phyloP scores from a whole-genome alignment of 2,888 invertebrate genomes.

The Mythimna loreyi region DNA sequence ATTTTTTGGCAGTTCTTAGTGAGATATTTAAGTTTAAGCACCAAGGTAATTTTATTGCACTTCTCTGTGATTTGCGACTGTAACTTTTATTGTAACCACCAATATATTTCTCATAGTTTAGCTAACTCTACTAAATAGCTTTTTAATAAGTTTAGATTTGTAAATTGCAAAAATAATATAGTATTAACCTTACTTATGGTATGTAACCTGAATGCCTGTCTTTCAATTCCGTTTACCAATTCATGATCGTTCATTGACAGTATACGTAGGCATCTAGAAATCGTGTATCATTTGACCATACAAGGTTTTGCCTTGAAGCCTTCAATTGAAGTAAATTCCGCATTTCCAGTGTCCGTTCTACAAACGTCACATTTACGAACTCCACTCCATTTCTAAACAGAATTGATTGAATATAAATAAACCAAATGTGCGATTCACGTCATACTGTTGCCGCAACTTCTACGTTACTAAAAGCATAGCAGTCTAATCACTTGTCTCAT shows the following conservation, averaged over 20 bases:
- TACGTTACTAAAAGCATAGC: slow-evolving; percentile 73
- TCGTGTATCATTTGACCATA: background rate
- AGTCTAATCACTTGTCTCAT: slow-evolving; percentile 84
- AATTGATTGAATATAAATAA: slow-evolving; percentile 64
- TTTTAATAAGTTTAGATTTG: too few species aligned
- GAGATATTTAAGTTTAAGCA: too few species aligned
- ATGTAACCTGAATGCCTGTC: too few species aligned
- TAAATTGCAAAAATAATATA: too few species aligned
- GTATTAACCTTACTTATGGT: too few species aligned
- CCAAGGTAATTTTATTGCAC: too few species aligned
- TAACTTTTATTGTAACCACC: too few species aligned
- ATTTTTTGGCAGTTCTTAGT: too few species aligned
- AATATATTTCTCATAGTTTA: too few species aligned
- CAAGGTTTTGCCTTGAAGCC: background rate
- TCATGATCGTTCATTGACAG: background rate
- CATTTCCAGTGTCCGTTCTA: slow-evolving; percentile 19
- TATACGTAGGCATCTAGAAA: background rate
- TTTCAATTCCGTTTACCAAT: too few species aligned
- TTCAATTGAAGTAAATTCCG: slow-evolving; percentile 10
- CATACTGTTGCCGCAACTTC: slow-evolving; percentile 65
- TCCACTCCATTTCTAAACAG: slow-evolving; percentile 28
- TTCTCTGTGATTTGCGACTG: too few species aligned
- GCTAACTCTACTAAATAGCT: too few species aligned
- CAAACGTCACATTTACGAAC: slow-evolving; percentile 26
- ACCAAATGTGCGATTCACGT: slow-evolving; percentile 62